These are phyloP conservation scores for Austrofundulus limnaeus DNA, from an alignment of 2,113 vertebrate species.

Conservation along the genomic window DNA sequence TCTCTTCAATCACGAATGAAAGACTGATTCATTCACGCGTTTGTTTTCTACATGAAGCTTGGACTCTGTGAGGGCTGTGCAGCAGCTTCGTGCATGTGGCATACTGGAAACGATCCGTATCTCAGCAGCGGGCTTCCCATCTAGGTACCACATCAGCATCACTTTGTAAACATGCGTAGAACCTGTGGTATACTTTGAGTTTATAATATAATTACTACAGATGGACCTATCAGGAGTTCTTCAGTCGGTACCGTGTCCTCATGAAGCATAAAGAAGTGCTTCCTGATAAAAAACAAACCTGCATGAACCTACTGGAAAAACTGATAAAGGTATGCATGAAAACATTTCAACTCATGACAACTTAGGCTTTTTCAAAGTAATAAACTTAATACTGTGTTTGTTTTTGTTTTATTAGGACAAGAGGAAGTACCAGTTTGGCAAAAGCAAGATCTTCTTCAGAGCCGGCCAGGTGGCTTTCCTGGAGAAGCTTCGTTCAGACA, in stretches of 20 bases:
- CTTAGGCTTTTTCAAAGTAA: slow-evolving; percentile 8
- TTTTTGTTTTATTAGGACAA: slow-evolving; percentile 80
- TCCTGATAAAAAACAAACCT: slow-evolving; percentile 87
- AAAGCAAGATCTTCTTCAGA: slow-evolving; percentile 97
- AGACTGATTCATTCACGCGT: not conserved
- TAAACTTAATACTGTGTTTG: not conserved
- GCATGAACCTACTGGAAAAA: slow-evolving; percentile 89
- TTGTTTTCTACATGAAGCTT: slow-evolving; percentile 77
- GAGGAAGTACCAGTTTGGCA: slow-evolving; percentile 96
- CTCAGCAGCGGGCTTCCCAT: slow-evolving; percentile 95
- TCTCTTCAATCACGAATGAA: not conserved
- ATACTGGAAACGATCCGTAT: slow-evolving; percentile 96
- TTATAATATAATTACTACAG: slow-evolving; percentile 63
- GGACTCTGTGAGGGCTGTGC: slow-evolving; percentile 89
- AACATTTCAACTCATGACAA: not conserved
- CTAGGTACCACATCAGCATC: slow-evolving; percentile 80
- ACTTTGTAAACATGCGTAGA: not conserved
- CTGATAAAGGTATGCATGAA: slow-evolving; percentile 83
- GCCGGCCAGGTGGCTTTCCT: slow-evolving; percentile 96
- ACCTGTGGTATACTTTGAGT: not conserved
- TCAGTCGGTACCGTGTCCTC: slow-evolving; percentile 92
- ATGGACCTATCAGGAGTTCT: slow-evolving; percentile 98
- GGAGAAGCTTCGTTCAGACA: slow-evolving; percentile 94
- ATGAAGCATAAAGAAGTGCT: slow-evolving; percentile 93
- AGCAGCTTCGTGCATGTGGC: slow-evolving; percentile 95